Evolutionary conservation across 2,888 invertebrate species (phyloP).

Genomic region (Drosophila siamana): DNA sequence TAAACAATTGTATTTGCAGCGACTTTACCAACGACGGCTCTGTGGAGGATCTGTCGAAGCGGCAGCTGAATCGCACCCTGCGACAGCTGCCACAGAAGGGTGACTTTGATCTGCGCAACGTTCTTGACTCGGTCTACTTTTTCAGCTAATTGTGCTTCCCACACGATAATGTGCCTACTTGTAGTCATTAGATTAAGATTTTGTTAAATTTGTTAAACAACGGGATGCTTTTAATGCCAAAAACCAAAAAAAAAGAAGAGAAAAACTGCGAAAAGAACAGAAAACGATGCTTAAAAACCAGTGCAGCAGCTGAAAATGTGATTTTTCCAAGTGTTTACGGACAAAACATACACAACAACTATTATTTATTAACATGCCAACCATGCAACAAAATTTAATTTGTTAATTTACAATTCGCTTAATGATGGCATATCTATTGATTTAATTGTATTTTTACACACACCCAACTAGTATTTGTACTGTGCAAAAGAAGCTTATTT

Average conservation of each 20-base stretch:
- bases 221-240: constrained; percentile 66
- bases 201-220: constrained; percentile 60
- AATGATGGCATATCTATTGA: constrained; percentile 19
- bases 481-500: constrained; percentile 11
- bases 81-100: constrained; percentile 90
- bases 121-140: constrained; percentile 93
- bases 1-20: constrained; percentile 77
- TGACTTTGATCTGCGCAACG: constrained; percentile 90
- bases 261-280: not conserved
- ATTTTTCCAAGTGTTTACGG: constrained; percentile 61
- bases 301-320: constrained; percentile 53
- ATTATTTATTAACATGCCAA: constrained; percentile 29
- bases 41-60: constrained; percentile 87
- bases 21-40: constrained; percentile 86
- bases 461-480: constrained; percentile 9
- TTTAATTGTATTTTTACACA: not conserved
- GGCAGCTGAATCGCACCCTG: constrained; percentile 88
- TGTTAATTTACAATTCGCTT: constrained; percentile 12
- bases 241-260: constrained; percentile 12
- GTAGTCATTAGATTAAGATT: constrained; percentile 43
- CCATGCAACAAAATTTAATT: constrained; percentile 8
- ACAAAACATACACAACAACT: constrained; percentile 31
- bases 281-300: constrained; percentile 4
- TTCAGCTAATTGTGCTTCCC: constrained; percentile 89
- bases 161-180: constrained; percentile 57